phyloP scores from a whole-genome alignment of 2,113 vertebrate genomes.

The Castor canadensis region DNA sequence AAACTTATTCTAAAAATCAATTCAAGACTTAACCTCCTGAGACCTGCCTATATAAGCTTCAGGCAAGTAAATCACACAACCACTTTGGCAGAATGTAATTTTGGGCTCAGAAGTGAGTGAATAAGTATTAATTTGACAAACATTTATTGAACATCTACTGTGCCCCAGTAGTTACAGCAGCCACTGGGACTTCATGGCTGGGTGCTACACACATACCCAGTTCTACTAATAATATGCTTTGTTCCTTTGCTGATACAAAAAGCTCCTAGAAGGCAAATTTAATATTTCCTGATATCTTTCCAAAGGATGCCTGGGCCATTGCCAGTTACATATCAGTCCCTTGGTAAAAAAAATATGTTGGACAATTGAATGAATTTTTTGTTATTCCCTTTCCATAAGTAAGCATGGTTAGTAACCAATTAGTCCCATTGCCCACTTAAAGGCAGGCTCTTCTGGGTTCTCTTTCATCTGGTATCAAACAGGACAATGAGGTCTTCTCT shows the following conservation, averaged over 20 bases:
- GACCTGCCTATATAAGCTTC: neutral
- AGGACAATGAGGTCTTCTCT: neutral
- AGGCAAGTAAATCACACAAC: neutral
- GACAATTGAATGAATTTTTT: neutral
- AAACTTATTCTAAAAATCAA: neutral
- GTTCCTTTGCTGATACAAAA: neutral
- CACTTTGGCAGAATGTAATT: neutral
- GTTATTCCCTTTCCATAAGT: neutral
- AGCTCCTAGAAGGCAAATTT: neutral
- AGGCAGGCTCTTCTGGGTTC: neutral
- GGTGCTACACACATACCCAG: neutral
- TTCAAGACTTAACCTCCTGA: neutral
- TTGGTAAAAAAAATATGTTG: neutral
- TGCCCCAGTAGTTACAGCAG: neutral
- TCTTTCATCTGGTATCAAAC: neutral
- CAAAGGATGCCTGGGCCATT: neutral
- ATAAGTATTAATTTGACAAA: neutral
- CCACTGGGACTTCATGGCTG: neutral
- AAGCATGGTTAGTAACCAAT: neutral
- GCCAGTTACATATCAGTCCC: neutral
- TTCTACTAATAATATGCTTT: neutral
- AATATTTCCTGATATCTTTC: slow-evolving; percentile 15
- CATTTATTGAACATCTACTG: slow-evolving; percentile 20
- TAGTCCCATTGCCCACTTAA: neutral
- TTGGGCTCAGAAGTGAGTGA: neutral